Evolutionary conservation across 2,888 invertebrate species (phyloP).

Genomic region (Drosophila paracracens): DNA sequence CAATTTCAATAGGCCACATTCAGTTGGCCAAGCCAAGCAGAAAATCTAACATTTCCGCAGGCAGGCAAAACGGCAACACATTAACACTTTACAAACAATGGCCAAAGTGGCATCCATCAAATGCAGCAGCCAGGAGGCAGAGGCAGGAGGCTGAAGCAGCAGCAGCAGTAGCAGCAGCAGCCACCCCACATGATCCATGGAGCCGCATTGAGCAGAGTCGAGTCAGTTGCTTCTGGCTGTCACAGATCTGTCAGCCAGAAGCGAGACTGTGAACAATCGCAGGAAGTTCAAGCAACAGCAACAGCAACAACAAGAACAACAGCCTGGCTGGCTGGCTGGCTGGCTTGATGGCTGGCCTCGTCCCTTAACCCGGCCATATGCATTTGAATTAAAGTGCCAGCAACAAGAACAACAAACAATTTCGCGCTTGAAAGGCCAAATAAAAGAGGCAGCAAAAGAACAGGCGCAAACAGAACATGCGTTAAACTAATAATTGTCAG

Average conservation of each 20-base stretch:
- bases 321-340: constrained; percentile 21
- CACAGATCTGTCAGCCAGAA: constrained; percentile 75
- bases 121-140: constrained; percentile 48
- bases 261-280: constrained; percentile 80
- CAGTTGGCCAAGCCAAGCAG: constrained; percentile 65
- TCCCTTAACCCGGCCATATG: constrained; percentile 42
- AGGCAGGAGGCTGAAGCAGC: constrained; percentile 9
- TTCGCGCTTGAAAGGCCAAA: constrained; percentile 75
- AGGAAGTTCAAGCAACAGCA: constrained; percentile 73
- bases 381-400: constrained; percentile 68
- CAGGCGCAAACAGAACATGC: constrained; percentile 65
- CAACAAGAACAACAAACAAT: constrained; percentile 77
- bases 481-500: constrained; percentile 83
- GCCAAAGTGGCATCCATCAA: constrained; percentile 78
- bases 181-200: constrained; percentile 50
- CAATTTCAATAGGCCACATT: constrained; percentile 65
- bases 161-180: constrained; percentile 19
- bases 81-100: constrained; percentile 79
- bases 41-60: constrained; percentile 32
- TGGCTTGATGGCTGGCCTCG: constrained; percentile 15
- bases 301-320: constrained; percentile 19
- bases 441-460: constrained; percentile 49
- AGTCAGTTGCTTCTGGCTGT: constrained; percentile 65
- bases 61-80: constrained; percentile 55
- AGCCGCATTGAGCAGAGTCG: constrained; percentile 25